These are phyloP conservation scores for Myzus persicae DNA, from an alignment of 1,140 invertebrate species.

Conservation along the genomic window DNA sequence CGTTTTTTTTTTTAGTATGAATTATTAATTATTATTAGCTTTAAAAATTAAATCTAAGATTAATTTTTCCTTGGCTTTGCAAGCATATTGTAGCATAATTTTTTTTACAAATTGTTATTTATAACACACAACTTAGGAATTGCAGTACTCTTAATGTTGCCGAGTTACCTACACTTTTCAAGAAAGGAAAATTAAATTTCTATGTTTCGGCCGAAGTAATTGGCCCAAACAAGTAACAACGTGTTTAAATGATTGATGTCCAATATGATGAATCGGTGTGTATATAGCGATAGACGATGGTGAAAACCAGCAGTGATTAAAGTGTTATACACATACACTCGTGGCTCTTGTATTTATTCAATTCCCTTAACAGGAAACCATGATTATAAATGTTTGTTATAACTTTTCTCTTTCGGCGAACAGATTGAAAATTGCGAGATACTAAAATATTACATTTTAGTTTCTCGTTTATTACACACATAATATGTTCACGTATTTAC, in stretches of 20 bases:
- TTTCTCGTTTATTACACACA: background rate
- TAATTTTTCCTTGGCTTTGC: background rate
- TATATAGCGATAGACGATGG: background rate
- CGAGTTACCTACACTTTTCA: background rate
- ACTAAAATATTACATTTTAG: slow-evolving; percentile 1
- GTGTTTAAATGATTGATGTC: slow-evolving; percentile 25
- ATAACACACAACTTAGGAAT: background rate
- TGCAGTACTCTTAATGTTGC: background rate
- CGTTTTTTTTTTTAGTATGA: background rate
- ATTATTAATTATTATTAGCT: too few species aligned
- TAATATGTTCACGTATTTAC: background rate
- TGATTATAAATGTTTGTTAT: slow-evolving; percentile 35
- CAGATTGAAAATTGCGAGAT: background rate
- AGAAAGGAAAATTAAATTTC: background rate
- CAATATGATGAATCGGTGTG: background rate
- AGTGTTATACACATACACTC: background rate
- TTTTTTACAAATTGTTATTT: background rate
- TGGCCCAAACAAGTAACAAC: background rate
- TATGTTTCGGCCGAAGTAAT: background rate
- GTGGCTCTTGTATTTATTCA: background rate
- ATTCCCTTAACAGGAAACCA: background rate
- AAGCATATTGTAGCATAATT: background rate
- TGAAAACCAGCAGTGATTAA: slow-evolving; percentile 19
- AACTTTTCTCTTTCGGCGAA: background rate
- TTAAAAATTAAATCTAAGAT: background rate